Conservation (phyloP, 2,113 vertebrate genomes). For the Myotis davidii region DNA sequence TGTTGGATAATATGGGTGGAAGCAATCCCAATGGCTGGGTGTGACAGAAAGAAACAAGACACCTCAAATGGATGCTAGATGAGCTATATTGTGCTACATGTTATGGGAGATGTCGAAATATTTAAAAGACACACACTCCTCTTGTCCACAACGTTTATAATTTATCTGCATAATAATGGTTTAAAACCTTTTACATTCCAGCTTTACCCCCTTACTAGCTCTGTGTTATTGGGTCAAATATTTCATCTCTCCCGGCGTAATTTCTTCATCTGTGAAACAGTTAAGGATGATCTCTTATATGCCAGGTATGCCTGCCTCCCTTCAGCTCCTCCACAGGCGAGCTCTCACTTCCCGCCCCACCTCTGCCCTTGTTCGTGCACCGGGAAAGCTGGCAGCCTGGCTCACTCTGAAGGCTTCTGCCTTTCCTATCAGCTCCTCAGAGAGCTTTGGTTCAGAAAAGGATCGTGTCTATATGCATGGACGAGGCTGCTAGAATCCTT, state of each 20-base stretch:
- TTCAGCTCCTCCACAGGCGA: background rate
- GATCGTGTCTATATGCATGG: background rate
- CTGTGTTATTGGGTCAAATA: background rate
- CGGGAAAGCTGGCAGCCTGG: background rate
- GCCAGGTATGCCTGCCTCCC: background rate
- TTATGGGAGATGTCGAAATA: background rate
- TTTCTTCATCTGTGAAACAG: conserved; percentile 16
- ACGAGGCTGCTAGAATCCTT: background rate
- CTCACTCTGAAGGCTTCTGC: background rate
- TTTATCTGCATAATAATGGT: background rate
- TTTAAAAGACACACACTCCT: background rate
- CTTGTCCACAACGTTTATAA: background rate
- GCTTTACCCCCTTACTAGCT: background rate
- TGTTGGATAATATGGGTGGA: background rate
- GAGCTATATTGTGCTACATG: background rate
- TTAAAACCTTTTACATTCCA: background rate
- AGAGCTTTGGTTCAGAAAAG: conserved; percentile 32
- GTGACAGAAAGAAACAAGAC: background rate
- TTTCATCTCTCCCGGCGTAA: background rate
- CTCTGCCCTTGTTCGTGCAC: background rate
- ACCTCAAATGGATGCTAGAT: background rate
- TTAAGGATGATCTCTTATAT: background rate
- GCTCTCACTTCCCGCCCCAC: background rate
- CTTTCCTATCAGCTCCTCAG: background rate
- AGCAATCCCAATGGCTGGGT: conserved; percentile 21